Evolutionary conservation across 2,797 vertebrate genomes (phyloP).

Genomic region (Helostoma temminkii): DNA sequence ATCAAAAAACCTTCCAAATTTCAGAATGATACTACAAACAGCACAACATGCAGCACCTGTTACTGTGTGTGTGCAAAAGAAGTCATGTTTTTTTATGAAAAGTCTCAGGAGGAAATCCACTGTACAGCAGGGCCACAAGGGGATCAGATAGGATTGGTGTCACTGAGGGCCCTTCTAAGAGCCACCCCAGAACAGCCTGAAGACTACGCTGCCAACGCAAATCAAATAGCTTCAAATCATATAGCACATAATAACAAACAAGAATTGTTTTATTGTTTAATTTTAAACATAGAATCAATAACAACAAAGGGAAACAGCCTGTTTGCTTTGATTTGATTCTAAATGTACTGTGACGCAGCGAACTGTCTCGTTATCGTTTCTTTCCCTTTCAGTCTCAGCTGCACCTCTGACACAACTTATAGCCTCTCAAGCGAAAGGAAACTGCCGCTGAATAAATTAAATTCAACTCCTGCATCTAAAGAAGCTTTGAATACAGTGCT

Average conservation of each 20-base stretch:
- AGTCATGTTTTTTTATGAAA: too few relatives aligned
- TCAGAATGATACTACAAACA: too few relatives aligned
- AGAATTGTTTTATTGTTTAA: not conserved
- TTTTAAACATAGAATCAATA: conserved; percentile 5
- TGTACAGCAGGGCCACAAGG: not conserved
- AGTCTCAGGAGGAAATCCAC: too few relatives aligned
- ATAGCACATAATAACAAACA: not conserved
- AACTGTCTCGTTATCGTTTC: conserved; percentile 1
- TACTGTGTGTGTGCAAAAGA: too few relatives aligned
- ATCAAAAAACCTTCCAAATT: not conserved
- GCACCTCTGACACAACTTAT: not conserved
- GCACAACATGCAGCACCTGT: too few relatives aligned
- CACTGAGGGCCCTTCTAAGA: not conserved
- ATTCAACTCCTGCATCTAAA: not conserved
- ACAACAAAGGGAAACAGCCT: not conserved
- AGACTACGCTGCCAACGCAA: not conserved
- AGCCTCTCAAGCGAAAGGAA: conserved; percentile 4
- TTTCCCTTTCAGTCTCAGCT: not conserved
- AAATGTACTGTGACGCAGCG: not conserved
- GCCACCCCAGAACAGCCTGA: not conserved
- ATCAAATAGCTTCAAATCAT: not conserved
- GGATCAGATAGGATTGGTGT: not conserved
- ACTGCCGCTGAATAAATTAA: conserved; percentile 19
- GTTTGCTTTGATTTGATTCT: conserved; percentile 16
- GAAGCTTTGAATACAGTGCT: conserved; percentile 2